Conservation (phyloP, 2,113 vertebrate species). For the Fukomys damarensis region DNA sequence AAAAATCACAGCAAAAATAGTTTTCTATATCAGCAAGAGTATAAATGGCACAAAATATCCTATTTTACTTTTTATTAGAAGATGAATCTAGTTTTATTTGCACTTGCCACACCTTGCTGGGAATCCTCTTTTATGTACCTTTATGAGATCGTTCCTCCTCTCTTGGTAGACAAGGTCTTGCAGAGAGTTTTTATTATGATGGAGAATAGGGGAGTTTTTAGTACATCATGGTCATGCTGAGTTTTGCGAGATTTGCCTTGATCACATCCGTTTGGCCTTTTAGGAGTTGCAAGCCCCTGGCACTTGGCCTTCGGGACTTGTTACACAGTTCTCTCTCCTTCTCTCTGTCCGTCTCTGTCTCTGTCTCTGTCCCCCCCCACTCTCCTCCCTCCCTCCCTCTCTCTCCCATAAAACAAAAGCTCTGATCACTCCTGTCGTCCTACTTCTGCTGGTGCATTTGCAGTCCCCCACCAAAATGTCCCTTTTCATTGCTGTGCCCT, state of each 20-base stretch:
- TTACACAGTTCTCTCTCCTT: not conserved
- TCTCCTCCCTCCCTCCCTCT: no score
- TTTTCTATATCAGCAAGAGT: not conserved
- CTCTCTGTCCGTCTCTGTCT: not conserved
- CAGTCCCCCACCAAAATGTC: not conserved
- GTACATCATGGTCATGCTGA: not conserved
- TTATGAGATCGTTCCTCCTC: not conserved
- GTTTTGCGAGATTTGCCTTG: not conserved
- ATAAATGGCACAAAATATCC: not conserved
- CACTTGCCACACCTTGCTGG: not conserved
- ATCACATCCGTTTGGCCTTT: not conserved
- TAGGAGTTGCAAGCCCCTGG: not conserved
- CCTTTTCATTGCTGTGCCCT: not conserved
- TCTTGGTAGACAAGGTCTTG: not conserved
- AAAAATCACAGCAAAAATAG: not conserved
- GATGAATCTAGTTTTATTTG: not conserved
- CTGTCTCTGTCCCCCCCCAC: not conserved
- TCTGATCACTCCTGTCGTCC: not conserved
- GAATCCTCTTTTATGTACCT: not conserved
- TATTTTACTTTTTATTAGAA: not conserved
- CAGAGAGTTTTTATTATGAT: not conserved
- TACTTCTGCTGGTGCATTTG: not conserved
- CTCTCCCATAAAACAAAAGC: not conserved
- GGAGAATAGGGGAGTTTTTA: not conserved
- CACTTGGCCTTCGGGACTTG: not conserved